A percentile compares a stretch with the other conserved stretches of the same genome.
phyloP scores from a whole-genome alignment of 2,113 vertebrate species.

The Crotalus horridus region DNA sequence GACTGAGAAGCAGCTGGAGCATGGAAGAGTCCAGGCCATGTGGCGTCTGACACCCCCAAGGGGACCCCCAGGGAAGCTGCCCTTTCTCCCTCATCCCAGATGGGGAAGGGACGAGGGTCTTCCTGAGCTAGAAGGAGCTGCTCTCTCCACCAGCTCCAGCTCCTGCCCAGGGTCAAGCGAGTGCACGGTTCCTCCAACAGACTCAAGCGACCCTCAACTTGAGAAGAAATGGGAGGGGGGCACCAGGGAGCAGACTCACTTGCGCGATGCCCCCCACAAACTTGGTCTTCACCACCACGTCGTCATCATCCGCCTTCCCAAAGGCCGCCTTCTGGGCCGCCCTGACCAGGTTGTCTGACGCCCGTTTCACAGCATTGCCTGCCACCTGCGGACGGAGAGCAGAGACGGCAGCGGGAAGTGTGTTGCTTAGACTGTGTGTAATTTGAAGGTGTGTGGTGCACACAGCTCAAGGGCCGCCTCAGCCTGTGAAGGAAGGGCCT shows the following conservation, averaged over 20 bases:
- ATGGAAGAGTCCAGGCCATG: background rate
- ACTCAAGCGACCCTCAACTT: background rate
- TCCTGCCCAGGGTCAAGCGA: background rate
- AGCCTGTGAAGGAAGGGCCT: background rate
- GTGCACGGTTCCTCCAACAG: background rate
- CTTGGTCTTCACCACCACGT: constrained; percentile 94
- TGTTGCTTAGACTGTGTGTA: rapidly evolving
- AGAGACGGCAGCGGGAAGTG: background rate
- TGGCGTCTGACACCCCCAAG: background rate
- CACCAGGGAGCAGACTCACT: constrained; percentile 61
- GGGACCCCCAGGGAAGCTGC: background rate
- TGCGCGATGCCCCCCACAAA: constrained; percentile 98
- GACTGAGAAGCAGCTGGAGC: background rate
- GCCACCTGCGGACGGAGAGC: constrained; percentile 76
- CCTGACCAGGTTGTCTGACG: constrained; percentile 95
- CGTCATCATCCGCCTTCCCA: constrained; percentile 90
- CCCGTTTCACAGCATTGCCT: constrained; percentile 96
- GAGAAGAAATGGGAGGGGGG: background rate
- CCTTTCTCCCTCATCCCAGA: background rate
- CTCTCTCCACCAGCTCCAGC: background rate
- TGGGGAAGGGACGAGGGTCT: background rate
- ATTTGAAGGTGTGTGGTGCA: background rate
- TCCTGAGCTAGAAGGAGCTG: background rate
- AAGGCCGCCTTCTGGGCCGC: constrained; percentile 98
- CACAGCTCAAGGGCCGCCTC: background rate